Conservation (phyloP, 2,888 invertebrate genomes). For the Subacronicta megacephala region DNA sequence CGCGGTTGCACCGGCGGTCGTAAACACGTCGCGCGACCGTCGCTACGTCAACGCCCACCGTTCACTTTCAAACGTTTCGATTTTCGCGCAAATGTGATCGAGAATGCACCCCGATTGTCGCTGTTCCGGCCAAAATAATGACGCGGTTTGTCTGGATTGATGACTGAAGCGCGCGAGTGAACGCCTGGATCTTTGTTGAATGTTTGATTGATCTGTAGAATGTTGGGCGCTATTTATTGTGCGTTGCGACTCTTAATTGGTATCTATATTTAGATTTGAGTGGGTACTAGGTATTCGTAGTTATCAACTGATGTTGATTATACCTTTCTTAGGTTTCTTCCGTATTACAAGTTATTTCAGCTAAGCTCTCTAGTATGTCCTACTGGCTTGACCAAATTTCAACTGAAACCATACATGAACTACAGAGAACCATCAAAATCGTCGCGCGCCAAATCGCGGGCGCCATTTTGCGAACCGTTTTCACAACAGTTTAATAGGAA, state of each 20-base stretch:
- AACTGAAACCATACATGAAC: slow-evolving; percentile 29
- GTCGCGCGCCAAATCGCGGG: slow-evolving; percentile 46
- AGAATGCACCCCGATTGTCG: slow-evolving; percentile 42
- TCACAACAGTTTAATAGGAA: slow-evolving; percentile 83
- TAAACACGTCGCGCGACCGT: slow-evolving; percentile 67
- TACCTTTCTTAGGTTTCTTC: slow-evolving; percentile 14
- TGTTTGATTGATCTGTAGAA: slow-evolving; percentile 42
- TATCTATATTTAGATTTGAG: slow-evolving; percentile 32
- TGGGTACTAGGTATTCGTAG: not conserved
- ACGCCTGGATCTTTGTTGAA: slow-evolving; percentile 36
- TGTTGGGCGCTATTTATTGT: slow-evolving; percentile 25
- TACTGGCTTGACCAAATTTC: slow-evolving; percentile 26
- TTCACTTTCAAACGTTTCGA: slow-evolving; percentile 64
- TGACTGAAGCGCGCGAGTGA: slow-evolving; percentile 33
- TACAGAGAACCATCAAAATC: slow-evolving; percentile 56
- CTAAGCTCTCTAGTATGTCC: slow-evolving; percentile 13
- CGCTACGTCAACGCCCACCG: slow-evolving; percentile 70
- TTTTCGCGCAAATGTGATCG: slow-evolving; percentile 65
- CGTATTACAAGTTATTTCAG: slow-evolving; percentile 11
- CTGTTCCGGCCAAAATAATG: slow-evolving; percentile 40
- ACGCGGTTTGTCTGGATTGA: slow-evolving; percentile 39
- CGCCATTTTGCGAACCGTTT: slow-evolving; percentile 73
- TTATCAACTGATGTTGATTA: too few species aligned
- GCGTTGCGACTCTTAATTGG: slow-evolving; percentile 34
- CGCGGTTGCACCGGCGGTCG: slow-evolving; percentile 62